Evolutionary conservation across 2,113 vertebrate species (phyloP), one percentile per base, ranked within the genome.

Genomic region (Piprites chloris): DNA sequence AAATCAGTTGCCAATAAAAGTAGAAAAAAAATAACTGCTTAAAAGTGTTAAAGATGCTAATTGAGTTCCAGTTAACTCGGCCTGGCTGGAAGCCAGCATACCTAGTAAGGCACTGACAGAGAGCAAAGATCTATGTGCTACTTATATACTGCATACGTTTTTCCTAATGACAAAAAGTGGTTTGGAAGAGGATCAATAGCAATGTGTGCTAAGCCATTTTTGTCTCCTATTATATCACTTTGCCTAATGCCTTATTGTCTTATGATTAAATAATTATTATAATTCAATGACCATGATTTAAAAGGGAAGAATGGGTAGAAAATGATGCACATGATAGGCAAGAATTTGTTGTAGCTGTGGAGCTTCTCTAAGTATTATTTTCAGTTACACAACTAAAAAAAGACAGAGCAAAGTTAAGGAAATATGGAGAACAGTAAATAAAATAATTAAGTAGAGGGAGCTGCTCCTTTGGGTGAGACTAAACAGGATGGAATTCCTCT

Each of bases 31-130:
- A 95, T 44, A 94, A 80, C 79, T 88, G 49, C 91, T 85, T 96
- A 55, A 62, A 96, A 91, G 69, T 86, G 83, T 83, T 94, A 90
- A 91, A 92, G 68, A 92, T 84, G 75, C 56, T 90, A 94, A 93
- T 11, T 80, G 91, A 94, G 62, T 93, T 96, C 68, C 56, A 77
- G 47, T 92, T 90, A 87, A 84, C 63, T 87, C 68, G 52, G 68
- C 24, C 46, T 96, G 87, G 67, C 74, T 80, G 72, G 47, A 88
- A 93, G 82, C 90, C 92, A 94, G 35, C 33, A 49, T 71, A 87
- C 37, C 67, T 85, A 33, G 30, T 14, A 74, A 37, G 35, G 55
- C 46, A 88, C 13, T 67, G 76, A 59, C 61, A 90, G 22, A 47
- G 35, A 91, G 37, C 59, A 94, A 90, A 93, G 53, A 81, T 80